Percentiles rank a stretch among this genome's conserved stretches.
Evolutionary conservation across 2,797 vertebrate genomes (phyloP).

Genomic region (Petrocephalus sullivani): DNA sequence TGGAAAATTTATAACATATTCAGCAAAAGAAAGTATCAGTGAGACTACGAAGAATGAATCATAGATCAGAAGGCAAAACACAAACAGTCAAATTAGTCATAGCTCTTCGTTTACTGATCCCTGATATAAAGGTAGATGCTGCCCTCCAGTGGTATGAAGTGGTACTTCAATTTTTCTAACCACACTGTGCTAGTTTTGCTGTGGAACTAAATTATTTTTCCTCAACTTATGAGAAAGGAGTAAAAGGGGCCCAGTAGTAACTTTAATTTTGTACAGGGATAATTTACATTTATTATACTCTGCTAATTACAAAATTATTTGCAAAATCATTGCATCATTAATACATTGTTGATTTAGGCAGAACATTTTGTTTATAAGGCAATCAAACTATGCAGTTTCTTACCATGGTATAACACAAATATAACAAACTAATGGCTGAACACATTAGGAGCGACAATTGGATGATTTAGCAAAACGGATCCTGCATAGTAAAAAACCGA

Average conservation of each 20-base stretch:
- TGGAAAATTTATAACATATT: background rate
- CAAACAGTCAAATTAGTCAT: background rate
- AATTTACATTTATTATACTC: constrained; percentile 32
- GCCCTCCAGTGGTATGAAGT: background rate
- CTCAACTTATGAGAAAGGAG: background rate
- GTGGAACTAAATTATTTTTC: background rate
- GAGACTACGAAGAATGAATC: background rate
- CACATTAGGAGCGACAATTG: background rate
- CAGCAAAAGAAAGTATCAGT: background rate
- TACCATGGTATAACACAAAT: constrained; percentile 18
- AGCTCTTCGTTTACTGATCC: background rate
- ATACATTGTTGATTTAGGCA: constrained; percentile 55
- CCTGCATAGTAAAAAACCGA: background rate
- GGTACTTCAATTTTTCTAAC: background rate
- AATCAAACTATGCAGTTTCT: background rate
- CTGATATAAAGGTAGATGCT: background rate
- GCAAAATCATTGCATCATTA: constrained; percentile 49
- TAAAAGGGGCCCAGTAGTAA: background rate
- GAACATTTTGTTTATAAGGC: constrained; percentile 49
- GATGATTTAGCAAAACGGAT: background rate
- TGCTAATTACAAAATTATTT: constrained; percentile 55
- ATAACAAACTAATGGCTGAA: background rate
- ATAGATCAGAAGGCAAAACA: background rate
- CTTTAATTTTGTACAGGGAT: constrained; percentile 32
- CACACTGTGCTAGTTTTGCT: background rate